These are phyloP conservation scores for Terebella lapidaria DNA, from an alignment of 2,888 invertebrate species.

Conservation along the genomic window DNA sequence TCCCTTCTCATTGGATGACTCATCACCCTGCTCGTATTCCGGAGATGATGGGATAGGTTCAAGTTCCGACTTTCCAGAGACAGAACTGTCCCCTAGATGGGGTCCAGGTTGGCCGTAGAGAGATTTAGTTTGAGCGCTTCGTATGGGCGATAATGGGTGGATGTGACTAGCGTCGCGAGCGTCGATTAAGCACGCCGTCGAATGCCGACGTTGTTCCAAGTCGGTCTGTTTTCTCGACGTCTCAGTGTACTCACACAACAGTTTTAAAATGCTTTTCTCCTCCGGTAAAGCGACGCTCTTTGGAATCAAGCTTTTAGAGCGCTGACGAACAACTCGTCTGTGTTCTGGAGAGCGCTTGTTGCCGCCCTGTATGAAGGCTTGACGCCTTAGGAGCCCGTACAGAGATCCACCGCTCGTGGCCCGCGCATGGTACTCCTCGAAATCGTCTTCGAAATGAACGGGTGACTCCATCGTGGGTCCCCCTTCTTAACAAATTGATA, in stretches of 20 bases:
- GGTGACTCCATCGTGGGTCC: neutral
- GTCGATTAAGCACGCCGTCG: constrained; percentile 1
- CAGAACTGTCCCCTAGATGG: neutral
- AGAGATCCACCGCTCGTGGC: constrained; percentile 23
- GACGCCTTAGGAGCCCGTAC: constrained; percentile 21
- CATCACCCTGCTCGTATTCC: neutral
- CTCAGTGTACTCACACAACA: constrained; percentile 23
- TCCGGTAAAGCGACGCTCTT: constrained; percentile 14
- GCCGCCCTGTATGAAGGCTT: constrained; percentile 14
- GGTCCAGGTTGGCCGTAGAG: neutral
- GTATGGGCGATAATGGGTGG: constrained; percentile 2
- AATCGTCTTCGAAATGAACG: constrained; percentile 9
- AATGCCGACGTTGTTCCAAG: constrained; percentile 11
- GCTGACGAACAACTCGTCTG: constrained; percentile 15
- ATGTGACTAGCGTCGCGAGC: neutral
- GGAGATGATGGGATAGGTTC: too few species aligned
- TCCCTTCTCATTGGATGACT: neutral
- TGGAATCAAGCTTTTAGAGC: constrained; percentile 21
- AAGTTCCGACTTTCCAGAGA: neutral
- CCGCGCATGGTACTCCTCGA: constrained; percentile 21
- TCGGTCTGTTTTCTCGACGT: constrained; percentile 7
- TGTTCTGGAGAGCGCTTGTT: neutral
- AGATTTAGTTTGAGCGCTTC: neutral
- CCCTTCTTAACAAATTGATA: too few species aligned
- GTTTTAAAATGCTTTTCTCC: constrained; percentile 21